Base-by-base conservation (phyloP, 2,888 invertebrate genomes). In the Dynastes tityus region DNA sequence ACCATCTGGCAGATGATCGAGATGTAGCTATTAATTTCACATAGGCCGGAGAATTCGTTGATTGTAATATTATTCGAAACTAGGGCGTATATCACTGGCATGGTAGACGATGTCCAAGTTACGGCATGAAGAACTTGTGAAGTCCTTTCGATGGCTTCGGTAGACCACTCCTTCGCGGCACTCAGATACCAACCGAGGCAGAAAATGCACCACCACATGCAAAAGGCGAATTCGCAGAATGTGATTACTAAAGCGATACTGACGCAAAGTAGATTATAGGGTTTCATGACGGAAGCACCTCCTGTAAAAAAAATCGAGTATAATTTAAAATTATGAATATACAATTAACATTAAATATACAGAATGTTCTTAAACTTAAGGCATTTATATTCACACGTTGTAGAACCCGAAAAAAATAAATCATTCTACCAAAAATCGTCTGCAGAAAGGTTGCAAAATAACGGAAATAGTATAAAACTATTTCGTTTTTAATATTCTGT, bases 141-240 rank as follows among this genome's bases (percentile, higher is more conserved):
- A 40, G 96, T 94, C 70, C 95, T 93, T 88, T 96, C 96, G 75
- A 97, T 92, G 1, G 97, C 96, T 89, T 97, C 97, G 78, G 96
- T 96, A 37, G 96, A 96, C 97, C 97, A 97, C 87, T 97, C 96
- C 87, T 96, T 95, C 64, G 96, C 95, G 0, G 97, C 96, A 3
- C 96, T 95, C 70, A 97, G 91, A 86, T 96, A 95, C 95, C 97
- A 97, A 78, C 97, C 96, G 70, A 96, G 92, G 80, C 96, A 95
- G 74, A 97, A 92, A 83, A 96, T 94, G 2, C 96, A 92, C 94
- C 97, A 97, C 97, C 97, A 96, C 80, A 95, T 92, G 84, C 94
- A 93, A 79, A 94, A 94, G 71, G 95, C 95, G 85, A 96, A 89
- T 49, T 94, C 94, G 85, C 96, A 92, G 89, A 95, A 96, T 86